A percentile compares a stretch with the other conserved stretches of the same genome.
Evolutionary conservation across 2,113 vertebrate genomes (phyloP).

Genomic region (Hypanus sabinus): DNA sequence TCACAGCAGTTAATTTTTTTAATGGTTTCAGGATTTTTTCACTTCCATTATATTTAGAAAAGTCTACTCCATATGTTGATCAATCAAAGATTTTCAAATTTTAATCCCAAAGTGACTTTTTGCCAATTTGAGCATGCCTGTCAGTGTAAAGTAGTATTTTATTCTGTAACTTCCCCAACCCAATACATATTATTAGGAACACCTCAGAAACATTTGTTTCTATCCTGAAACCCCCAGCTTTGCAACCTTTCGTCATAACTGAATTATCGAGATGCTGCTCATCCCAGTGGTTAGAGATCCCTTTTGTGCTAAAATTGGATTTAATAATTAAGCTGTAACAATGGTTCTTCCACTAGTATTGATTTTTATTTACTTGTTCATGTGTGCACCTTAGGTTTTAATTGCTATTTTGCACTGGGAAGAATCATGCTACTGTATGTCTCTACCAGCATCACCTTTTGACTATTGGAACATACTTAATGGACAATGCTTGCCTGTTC

Average conservation of each 20-base stretch:
- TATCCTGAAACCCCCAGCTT: neutral
- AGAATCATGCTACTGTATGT: too few relatives aligned
- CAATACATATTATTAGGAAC: neutral
- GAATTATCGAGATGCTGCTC: too few relatives aligned
- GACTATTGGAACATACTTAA: neutral
- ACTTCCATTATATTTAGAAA: neutral
- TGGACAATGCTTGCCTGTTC: neutral
- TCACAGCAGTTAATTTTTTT: neutral
- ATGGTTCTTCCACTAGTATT: neutral
- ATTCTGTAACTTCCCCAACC: neutral
- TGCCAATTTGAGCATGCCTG: neutral
- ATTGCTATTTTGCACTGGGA: neutral
- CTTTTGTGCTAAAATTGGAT: neutral
- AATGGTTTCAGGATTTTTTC: neutral
- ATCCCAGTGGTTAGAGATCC: neutral
- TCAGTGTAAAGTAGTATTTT: neutral
- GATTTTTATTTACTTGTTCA: neutral
- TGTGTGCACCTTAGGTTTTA: neutral
- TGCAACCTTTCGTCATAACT: too few relatives aligned
- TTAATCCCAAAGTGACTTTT: neutral
- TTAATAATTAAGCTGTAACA: neutral
- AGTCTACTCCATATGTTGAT: neutral
- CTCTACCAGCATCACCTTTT: neutral
- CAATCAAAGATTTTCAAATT: neutral
- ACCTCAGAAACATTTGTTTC: neutral